These are phyloP conservation scores for Oryzias javanicus DNA, from an alignment of 2,113 vertebrate species.

Conservation along the genomic window DNA sequence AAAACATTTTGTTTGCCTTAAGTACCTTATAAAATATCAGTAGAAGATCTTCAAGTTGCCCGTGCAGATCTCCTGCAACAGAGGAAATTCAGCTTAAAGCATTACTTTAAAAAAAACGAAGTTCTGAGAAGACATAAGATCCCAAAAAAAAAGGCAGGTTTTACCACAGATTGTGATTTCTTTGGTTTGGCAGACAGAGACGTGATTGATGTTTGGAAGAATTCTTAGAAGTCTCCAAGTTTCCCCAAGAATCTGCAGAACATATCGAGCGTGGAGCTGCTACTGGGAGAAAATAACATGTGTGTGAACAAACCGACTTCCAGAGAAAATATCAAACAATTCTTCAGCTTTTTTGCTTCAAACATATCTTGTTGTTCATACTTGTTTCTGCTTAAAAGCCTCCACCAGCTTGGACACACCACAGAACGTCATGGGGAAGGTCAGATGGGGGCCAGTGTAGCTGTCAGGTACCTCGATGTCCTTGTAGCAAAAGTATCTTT, in stretches of 20 bases:
- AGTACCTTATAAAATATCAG: slow-evolving; percentile 86
- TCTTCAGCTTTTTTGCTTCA: too few species aligned
- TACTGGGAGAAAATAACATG: slow-evolving; percentile 80
- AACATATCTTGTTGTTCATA: slow-evolving; percentile 65
- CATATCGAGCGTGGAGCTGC: slow-evolving; percentile 92
- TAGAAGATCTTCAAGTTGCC: slow-evolving; percentile 89
- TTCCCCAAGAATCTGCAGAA: slow-evolving; percentile 88
- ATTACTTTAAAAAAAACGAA: neutral
- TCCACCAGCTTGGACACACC: slow-evolving; percentile 86
- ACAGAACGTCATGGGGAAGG: slow-evolving; percentile 85
- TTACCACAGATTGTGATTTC: slow-evolving; percentile 92
- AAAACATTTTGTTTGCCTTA: slow-evolving; percentile 1
- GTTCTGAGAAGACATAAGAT: neutral
- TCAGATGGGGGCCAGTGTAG: slow-evolving; percentile 83
- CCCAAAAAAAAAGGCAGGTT: neutral
- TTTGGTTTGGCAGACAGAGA: slow-evolving; percentile 84
- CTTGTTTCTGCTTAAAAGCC: slow-evolving; percentile 89
- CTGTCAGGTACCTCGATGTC: slow-evolving; percentile 78
- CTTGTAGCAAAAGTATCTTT: slow-evolving; percentile 79
- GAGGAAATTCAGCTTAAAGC: neutral
- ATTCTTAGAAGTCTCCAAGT: slow-evolving; percentile 84
- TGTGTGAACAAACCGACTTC: slow-evolving; percentile 10
- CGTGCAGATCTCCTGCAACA: slow-evolving; percentile 87
- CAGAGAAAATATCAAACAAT: neutral
- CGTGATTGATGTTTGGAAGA: slow-evolving; percentile 86